phyloP scores from a whole-genome alignment of 2,888 invertebrate species.

The Microctonus brassicae region DNA sequence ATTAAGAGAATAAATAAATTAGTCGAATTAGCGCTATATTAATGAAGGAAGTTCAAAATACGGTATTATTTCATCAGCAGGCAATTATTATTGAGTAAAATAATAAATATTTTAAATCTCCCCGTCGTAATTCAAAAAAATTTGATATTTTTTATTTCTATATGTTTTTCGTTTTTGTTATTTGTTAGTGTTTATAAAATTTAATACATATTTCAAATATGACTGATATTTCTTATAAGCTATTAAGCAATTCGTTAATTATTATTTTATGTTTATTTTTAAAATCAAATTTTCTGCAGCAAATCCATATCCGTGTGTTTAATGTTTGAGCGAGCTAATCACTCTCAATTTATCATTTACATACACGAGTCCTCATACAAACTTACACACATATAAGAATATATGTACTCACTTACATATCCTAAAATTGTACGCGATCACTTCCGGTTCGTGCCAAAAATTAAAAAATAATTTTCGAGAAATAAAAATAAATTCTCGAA shows the following conservation, averaged over 20 bases:
- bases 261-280: conserved; percentile 25
- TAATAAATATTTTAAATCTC: conserved; percentile 16
- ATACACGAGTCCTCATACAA: not conserved
- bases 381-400: not conserved
- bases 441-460: conserved; percentile 33
- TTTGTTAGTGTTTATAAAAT: not conserved
- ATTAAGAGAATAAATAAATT: conserved; percentile 53
- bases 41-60: conserved; percentile 56
- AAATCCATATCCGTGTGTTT: conserved; percentile 29
- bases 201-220: conserved; percentile 5
- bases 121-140: conserved; percentile 16
- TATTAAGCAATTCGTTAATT: conserved; percentile 27
- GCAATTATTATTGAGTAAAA: conserved; percentile 41
- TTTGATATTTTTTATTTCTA: conserved; percentile 24
- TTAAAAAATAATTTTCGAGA: not conserved
- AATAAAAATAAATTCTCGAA: not conserved
- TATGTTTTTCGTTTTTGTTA: conserved; percentile 29
- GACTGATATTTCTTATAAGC: conserved; percentile 32
- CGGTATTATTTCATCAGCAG: conserved; percentile 51
- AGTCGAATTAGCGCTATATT: conserved; percentile 55
- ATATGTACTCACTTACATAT: conserved; percentile 21
- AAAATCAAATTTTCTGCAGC: conserved; percentile 13
- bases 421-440: not conserved
- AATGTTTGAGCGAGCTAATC: not conserved
- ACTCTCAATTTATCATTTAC: not conserved